Percentiles rank a stretch among this genome's conserved stretches.
These are phyloP conservation scores for Urosaurus nigricauda DNA, from an alignment of 2,797 vertebrate species.

Conservation along the genomic window DNA sequence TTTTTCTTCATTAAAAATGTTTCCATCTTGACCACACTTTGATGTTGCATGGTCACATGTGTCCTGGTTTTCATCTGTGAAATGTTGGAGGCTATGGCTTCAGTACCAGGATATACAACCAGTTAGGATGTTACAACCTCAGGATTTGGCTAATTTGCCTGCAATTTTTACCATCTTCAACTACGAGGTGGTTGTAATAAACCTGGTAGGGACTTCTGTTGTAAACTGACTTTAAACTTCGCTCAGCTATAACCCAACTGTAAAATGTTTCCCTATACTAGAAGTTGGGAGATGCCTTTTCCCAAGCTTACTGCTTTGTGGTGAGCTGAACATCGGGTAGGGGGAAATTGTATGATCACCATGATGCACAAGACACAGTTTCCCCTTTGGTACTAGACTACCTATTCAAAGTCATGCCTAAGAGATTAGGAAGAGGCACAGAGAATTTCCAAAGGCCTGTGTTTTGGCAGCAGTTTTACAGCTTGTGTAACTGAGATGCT, in stretches of 20 bases:
- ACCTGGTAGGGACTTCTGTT: background rate
- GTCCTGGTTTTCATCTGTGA: too few relatives aligned
- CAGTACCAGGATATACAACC: background rate
- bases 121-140: background rate
- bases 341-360: background rate
- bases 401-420: background rate
- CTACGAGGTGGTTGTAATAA: too few relatives aligned
- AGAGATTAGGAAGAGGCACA: background rate
- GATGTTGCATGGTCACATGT: too few relatives aligned
- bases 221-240: too few relatives aligned
- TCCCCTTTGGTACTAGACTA: background rate
- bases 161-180: too few relatives aligned
- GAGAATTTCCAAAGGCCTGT: background rate
- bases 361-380: background rate
- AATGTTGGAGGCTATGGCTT: background rate
- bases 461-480: background rate
- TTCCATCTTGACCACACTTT: too few relatives aligned
- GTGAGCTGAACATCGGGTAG: background rate
- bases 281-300: background rate
- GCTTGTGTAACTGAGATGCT: background rate
- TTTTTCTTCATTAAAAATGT: too few relatives aligned
- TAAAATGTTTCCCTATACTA: background rate
- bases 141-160: background rate
- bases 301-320: background rate
- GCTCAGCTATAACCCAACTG: background rate